Evolutionary conservation across 2,888 invertebrate species (phyloP).

Genomic region (Drymonia ruficornis): DNA sequence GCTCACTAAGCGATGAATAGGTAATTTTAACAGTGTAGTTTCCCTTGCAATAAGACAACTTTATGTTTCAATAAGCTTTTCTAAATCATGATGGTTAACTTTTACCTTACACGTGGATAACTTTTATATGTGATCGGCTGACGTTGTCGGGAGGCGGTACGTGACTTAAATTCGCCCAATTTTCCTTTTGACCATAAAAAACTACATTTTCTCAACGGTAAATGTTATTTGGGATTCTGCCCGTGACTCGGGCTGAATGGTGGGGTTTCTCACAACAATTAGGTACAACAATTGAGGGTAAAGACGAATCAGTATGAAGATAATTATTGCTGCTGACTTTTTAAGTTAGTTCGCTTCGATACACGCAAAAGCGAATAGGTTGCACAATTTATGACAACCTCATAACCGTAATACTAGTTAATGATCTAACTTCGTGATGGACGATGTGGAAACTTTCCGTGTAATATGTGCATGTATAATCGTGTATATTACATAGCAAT

Average conservation of each 20-base stretch:
- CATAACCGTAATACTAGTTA: constrained; percentile 31
- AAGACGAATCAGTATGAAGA: constrained; percentile 50
- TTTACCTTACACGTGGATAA: constrained; percentile 15
- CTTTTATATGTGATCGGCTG: constrained; percentile 23
- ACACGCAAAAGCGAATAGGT: constrained; percentile 38
- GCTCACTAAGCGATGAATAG: too few relatives aligned
- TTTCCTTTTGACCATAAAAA: constrained; percentile 48
- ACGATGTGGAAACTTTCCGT: constrained; percentile 44
- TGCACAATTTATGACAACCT: constrained; percentile 46
- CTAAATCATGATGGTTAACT: constrained; percentile 11
- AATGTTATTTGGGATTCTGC: constrained; percentile 63
- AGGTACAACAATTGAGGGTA: constrained; percentile 42
- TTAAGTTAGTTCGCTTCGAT: constrained; percentile 1
- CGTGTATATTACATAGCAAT: neutral
- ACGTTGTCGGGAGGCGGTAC: constrained; percentile 32
- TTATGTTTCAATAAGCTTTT: neutral
- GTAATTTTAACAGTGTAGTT: neutral
- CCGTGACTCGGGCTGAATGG: constrained; percentile 54
- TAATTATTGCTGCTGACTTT: constrained; percentile 31
- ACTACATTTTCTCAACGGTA: constrained; percentile 50
- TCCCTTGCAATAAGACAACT: too few relatives aligned
- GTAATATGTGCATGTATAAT: constrained; percentile 36
- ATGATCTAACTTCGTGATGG: constrained; percentile 53
- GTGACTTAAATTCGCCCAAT: constrained; percentile 54
- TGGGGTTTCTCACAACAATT: constrained; percentile 58